Conservation (phyloP, 2,797 vertebrate species). For the Aselliscus stoliczkanus region DNA sequence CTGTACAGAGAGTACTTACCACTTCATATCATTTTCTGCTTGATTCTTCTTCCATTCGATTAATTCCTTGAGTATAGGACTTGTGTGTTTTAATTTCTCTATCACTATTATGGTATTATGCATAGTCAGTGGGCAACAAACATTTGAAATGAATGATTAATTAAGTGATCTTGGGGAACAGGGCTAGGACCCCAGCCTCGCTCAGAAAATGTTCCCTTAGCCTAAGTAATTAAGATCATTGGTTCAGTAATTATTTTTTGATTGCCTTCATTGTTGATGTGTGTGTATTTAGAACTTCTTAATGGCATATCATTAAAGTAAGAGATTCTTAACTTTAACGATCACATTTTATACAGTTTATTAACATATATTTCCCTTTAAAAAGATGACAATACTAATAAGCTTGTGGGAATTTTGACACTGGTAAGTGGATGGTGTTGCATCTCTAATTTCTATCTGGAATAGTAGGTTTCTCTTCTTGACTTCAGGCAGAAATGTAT, state of each 20-base stretch:
- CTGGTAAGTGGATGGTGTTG: not conserved
- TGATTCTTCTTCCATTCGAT: not conserved
- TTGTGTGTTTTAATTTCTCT: conserved; percentile 25
- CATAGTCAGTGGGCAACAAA: not conserved
- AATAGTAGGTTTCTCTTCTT: conserved; percentile 11
- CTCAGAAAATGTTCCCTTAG: not conserved
- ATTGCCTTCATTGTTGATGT: conserved; percentile 8
- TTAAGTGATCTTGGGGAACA: not conserved
- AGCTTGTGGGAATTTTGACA: conserved; percentile 1
- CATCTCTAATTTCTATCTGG: not conserved
- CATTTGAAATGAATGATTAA: not conserved
- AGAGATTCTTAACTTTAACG: conserved; percentile 6
- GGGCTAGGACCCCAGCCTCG: not conserved
- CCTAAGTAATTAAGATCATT: not conserved
- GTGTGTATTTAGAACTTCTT: conserved; percentile 1
- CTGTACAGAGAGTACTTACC: not conserved
- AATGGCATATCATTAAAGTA: not conserved
- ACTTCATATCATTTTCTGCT: not conserved
- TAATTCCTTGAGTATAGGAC: not conserved
- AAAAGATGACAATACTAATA: conserved; percentile 14
- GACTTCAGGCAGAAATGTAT: not conserved
- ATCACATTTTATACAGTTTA: conserved; percentile 15
- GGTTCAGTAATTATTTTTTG: conserved; percentile 26
- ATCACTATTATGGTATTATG: not conserved
- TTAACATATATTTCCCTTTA: conserved; percentile 23